These are phyloP conservation scores for Dynastes grantii DNA, from an alignment of 2,888 invertebrate genomes.

Conservation along the genomic window DNA sequence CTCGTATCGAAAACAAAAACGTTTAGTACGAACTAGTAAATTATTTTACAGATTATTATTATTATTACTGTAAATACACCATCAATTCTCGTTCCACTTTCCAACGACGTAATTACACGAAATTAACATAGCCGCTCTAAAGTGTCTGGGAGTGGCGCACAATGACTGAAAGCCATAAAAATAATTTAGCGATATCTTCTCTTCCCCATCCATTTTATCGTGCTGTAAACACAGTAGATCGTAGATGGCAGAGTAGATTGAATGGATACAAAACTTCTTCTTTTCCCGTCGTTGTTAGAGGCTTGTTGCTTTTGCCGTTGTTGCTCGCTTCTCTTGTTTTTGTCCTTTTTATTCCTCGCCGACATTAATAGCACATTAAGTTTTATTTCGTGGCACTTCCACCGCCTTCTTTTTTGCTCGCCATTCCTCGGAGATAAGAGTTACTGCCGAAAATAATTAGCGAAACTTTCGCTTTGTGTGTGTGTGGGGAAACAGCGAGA, in stretches of 20 bases:
- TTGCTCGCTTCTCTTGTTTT: neutral
- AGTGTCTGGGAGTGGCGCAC: neutral
- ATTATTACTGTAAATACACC: neutral
- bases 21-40: neutral
- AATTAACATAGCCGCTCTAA: constrained; percentile 23
- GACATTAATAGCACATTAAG: constrained; percentile 7
- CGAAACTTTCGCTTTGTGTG: constrained; percentile 3
- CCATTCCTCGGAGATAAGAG: constrained; percentile 1
- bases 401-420: neutral
- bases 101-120: neutral
- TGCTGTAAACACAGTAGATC: neutral
- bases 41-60: neutral
- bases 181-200: constrained; percentile 9
- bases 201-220: neutral
- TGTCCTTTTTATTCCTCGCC: constrained; percentile 12
- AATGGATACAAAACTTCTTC: neutral
- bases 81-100: neutral
- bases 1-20: too few species aligned
- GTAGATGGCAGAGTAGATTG: neutral
- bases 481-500: too few species aligned
- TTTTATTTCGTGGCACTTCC: constrained; percentile 3
- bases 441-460: constrained; percentile 27
- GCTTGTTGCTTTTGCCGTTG: neutral
- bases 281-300: neutral
- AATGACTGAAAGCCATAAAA: constrained; percentile 26